A percentile compares a stretch with the other conserved stretches of the same genome.
These are phyloP conservation scores for Rhinoptilus africanus DNA, from an alignment of 2,113 vertebrate genomes.

Conservation along the genomic window DNA sequence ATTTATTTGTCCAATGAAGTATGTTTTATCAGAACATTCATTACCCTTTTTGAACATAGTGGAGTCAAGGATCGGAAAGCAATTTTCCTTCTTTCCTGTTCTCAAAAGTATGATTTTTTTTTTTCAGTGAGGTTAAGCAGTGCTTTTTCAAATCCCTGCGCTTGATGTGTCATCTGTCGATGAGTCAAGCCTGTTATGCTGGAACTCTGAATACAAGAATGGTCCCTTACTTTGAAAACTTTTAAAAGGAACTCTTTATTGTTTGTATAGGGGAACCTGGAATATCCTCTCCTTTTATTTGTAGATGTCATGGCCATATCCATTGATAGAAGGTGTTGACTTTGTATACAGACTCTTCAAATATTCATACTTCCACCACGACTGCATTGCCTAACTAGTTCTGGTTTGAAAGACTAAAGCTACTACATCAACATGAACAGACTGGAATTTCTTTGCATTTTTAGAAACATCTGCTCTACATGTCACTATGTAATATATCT, in stretches of 20 bases:
- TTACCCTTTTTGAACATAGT: slow-evolving; percentile 66
- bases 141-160: slow-evolving; percentile 73
- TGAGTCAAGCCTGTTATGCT: slow-evolving; percentile 78
- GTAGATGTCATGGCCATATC: slow-evolving; percentile 24
- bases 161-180: slow-evolving; percentile 77
- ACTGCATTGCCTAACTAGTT: neutral
- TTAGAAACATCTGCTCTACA: slow-evolving; percentile 42
- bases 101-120: slow-evolving; percentile 60
- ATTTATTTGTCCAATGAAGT: slow-evolving; percentile 66
- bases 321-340: neutral
- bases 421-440: neutral
- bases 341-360: neutral
- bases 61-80: slow-evolving; percentile 75
- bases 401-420: neutral
- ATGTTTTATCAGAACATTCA: slow-evolving; percentile 69
- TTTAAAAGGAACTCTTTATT: slow-evolving; percentile 18
- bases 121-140: slow-evolving; percentile 74
- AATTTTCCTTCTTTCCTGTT: slow-evolving; percentile 77
- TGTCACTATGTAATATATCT: neutral
- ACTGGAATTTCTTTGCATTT: slow-evolving; percentile 41
- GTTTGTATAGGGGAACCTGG: slow-evolving; percentile 7
- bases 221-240: slow-evolving; percentile 47
- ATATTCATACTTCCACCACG: neutral
- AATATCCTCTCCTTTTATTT: neutral
- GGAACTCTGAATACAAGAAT: slow-evolving; percentile 54